A percentile compares a stretch with the other conserved stretches of the same genome.
phyloP scores from a whole-genome alignment of 2,797 vertebrate genomes.

The Cynodonichthys magdalenae region DNA sequence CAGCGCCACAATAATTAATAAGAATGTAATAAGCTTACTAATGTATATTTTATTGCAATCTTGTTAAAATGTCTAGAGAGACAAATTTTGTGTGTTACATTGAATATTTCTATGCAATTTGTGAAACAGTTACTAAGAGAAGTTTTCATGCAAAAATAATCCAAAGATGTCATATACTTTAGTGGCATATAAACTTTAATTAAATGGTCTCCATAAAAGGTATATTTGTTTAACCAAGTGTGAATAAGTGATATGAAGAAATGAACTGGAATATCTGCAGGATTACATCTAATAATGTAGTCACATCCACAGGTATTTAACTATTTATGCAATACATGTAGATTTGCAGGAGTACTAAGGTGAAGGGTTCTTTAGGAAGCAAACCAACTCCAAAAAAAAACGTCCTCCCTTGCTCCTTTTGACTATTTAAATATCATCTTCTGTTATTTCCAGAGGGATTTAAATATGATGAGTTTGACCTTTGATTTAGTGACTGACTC shows the following conservation, averaged over 20 bases:
- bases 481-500: constrained; percentile 25
- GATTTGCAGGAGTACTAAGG: constrained; percentile 7
- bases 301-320: constrained; percentile 9
- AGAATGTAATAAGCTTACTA: neutral
- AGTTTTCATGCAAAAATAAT: too few relatives aligned
- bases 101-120: neutral
- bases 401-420: constrained; percentile 8
- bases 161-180: too few relatives aligned
- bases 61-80: neutral
- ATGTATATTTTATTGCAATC: neutral
- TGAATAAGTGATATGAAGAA: neutral
- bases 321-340: constrained; percentile 7
- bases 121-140: too few relatives aligned
- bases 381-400: constrained; percentile 12
- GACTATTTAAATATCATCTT: constrained; percentile 9
- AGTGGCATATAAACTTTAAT: too few relatives aligned
- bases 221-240: too few relatives aligned
- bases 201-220: too few relatives aligned
- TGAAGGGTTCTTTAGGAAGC: constrained; percentile 16
- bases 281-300: constrained; percentile 5
- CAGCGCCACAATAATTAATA: neutral
- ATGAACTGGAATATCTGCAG: neutral
- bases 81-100: neutral
- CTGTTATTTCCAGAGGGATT: constrained; percentile 8
- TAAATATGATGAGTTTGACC: constrained; percentile 18